phyloP scores from a whole-genome alignment of 2,888 invertebrate species.

The Dynastes tityus region DNA sequence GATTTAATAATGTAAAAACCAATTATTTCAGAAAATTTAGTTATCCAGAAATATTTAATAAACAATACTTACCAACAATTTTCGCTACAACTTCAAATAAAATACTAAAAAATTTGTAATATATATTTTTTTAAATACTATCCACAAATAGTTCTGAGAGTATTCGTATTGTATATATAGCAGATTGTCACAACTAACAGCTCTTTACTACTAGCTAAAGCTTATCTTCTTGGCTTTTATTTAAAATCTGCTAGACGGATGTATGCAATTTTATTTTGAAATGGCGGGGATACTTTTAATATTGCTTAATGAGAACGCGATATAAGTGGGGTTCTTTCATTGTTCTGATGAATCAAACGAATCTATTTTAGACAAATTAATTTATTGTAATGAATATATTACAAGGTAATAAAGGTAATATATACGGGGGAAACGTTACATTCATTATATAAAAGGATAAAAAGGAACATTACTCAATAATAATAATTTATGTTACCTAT shows the following conservation, averaged over 20 bases:
- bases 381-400: no score
- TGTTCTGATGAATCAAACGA: not conserved
- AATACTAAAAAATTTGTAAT: not conserved
- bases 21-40: no score
- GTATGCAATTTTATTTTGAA: slow-evolving; percentile 36
- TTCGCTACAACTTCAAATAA: no score
- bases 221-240: slow-evolving; percentile 12
- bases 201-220: slow-evolving; percentile 9
- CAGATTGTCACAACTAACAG: slow-evolving; percentile 14
- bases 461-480: no score
- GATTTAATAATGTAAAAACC: no score
- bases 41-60: no score
- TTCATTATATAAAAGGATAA: no score
- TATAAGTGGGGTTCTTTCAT: not conserved
- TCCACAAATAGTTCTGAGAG: not conserved
- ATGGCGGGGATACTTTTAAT: slow-evolving; percentile 38
- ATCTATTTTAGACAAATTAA: no score
- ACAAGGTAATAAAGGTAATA: no score
- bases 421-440: no score
- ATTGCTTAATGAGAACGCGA: not conserved
- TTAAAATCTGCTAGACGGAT: slow-evolving; percentile 41
- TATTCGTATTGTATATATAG: not conserved
- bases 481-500: no score
- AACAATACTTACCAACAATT: no score
- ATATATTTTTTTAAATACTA: not conserved